Percentiles rank a stretch among this genome's conserved stretches.
Evolutionary conservation across 2,888 invertebrate species (phyloP).

Genomic region (Galerucella calmariensis): DNA sequence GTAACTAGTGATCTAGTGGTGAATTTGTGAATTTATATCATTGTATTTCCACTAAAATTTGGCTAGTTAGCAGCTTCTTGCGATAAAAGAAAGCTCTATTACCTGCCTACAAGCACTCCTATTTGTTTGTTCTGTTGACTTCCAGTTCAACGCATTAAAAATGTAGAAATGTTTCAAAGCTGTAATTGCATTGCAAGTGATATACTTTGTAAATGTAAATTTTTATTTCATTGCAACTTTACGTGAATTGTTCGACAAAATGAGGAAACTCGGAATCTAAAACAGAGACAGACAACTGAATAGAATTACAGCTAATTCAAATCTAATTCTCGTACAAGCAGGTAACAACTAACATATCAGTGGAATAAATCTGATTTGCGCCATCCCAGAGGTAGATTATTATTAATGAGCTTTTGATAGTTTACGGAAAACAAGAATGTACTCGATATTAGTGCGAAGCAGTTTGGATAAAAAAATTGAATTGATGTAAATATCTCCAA

Average conservation of each 20-base stretch:
- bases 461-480: no score
- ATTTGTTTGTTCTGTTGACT: no score
- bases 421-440: neutral
- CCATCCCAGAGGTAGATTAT: neutral
- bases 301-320: neutral
- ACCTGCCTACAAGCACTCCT: no score
- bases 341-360: constrained; percentile 4
- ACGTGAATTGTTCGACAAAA: neutral
- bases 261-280: neutral
- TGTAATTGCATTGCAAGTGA: no score
- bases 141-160: no score
- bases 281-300: neutral
- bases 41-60: no score
- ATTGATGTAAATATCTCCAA: no score
- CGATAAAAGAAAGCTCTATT: no score
- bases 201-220: neutral
- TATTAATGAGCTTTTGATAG: neutral
- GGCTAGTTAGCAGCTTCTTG: no score
- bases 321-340: neutral
- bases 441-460: neutral
- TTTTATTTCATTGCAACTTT: neutral
- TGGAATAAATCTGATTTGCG: neutral
- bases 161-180: no score
- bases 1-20: no score
- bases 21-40: no score